phyloP scores from a whole-genome alignment of 2,888 invertebrate species.

The Blomia tropicalis region DNA sequence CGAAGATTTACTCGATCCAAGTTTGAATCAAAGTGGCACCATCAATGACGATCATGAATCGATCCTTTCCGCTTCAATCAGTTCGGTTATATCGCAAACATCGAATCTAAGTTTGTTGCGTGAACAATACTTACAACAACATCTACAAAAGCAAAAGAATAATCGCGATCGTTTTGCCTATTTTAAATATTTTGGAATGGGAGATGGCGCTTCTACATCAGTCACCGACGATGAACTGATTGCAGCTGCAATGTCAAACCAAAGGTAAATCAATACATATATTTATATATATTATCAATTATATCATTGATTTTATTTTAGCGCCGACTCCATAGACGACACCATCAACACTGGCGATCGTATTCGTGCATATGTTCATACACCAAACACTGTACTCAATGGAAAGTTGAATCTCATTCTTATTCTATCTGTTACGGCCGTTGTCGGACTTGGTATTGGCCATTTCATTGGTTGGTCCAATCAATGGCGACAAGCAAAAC shows the following conservation, averaged over 20 bases:
- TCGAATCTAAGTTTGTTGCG: constrained; percentile 20
- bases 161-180: neutral
- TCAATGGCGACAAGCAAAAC: constrained; percentile 23
- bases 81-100: constrained; percentile 18
- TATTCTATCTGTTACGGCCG: constrained; percentile 25
- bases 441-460: constrained; percentile 28
- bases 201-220: neutral
- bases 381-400: constrained; percentile 27
- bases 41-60: neutral
- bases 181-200: neutral
- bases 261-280: neutral
- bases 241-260: neutral
- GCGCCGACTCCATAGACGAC: no score
- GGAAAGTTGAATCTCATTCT: constrained; percentile 27
- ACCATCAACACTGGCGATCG: constrained; percentile 3
- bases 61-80: constrained; percentile 10
- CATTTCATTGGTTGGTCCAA: constrained; percentile 29
- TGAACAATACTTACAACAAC: constrained; percentile 11
- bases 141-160: neutral
- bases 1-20: neutral
- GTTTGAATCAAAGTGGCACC: neutral
- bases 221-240: neutral
- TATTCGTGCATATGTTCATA: constrained; percentile 27
- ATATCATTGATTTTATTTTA: neutral
- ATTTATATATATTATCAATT: neutral